A percentile compares a stretch with the other conserved stretches of the same genome.
These are phyloP conservation scores for Aldabrachelys gigantea DNA, from an alignment of 2,113 vertebrate species.

Conservation along the genomic window DNA sequence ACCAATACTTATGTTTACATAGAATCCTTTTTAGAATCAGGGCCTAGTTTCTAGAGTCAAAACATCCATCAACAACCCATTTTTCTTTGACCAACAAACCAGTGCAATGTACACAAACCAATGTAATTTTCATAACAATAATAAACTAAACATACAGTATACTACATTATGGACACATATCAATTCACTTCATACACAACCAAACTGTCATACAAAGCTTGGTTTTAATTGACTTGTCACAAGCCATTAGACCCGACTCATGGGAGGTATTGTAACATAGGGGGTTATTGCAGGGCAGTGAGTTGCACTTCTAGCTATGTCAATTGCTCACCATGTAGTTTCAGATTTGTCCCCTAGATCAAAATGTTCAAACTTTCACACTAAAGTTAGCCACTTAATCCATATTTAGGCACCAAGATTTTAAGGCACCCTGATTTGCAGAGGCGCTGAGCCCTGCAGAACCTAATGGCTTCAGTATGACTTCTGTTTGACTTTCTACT, in stretches of 20 bases:
- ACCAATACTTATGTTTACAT: neutral
- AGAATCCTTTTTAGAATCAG: neutral
- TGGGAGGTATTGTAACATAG: neutral
- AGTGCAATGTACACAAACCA: conserved; percentile 44
- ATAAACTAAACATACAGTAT: conserved; percentile 53
- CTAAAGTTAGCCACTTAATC: neutral
- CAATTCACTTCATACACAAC: conserved; percentile 48
- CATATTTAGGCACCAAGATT: neutral
- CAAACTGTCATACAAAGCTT: conserved; percentile 22
- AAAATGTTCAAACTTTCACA: neutral
- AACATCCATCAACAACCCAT: conserved; percentile 46
- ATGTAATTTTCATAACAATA: conserved; percentile 33
- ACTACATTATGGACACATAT: conserved; percentile 46
- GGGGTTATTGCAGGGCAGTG: neutral
- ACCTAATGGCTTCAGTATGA: neutral
- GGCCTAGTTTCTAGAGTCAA: conserved; percentile 12
- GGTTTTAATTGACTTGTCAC: conserved; percentile 41
- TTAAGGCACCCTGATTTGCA: neutral
- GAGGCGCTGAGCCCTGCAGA: neutral
- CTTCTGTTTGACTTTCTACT: neutral
- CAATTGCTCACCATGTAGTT: neutral
- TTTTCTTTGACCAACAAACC: conserved; percentile 48
- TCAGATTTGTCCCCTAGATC: neutral
- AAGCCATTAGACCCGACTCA: conserved; percentile 45
- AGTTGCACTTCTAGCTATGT: neutral